Base-by-base conservation (phyloP, 2,113 vertebrate species). In the Hippocampus guttulatus region DNA sequence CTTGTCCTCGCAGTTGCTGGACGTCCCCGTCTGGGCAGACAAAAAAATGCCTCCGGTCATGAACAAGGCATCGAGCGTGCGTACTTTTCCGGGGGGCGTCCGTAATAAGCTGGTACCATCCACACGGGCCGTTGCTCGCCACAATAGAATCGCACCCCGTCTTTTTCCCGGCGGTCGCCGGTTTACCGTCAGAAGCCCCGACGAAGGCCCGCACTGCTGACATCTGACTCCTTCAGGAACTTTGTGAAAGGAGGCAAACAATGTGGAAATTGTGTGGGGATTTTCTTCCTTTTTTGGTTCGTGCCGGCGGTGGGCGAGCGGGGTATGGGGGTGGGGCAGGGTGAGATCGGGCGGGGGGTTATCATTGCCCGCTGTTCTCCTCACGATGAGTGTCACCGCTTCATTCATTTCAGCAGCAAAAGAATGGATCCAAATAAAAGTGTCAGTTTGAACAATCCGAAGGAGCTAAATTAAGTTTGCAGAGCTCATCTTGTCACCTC, bases 201-300 rank as follows among this genome's bases (percentile, higher is more conserved):
- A 27, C 27, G 89, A 92, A 91, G 84, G 70, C 83, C 67, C 21
- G 74, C 81, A 85, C 88, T 79, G 83, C 75, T 91, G 91, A 89
- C 87, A 90, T 92, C 89, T 92, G 91, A 93, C 90, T 90, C 78
- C 77, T 87, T 74, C 60, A 62, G 81, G 81, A 87, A 85, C 87
- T 88, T 89, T 86, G 83, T 87, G 79, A 90, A 92, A 89, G 90
- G 87, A 81, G 81, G 82, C 79, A 86, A 87, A 92, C 91, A 91
- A 92, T 92, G 87, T 88, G 83, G 84, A 92, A 90, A 90, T 90
- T 91, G 88, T 90, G 85, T 78, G 76, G 79, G 89, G 88, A 89
- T 89, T 89, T 91, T 89, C 83, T 86, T 70, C 68, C n/a, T 80
- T 74, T 81, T 81, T 30, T 3, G 30, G 75, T 81, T 84, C 75